These are phyloP conservation scores for Leptinotarsa lineolata DNA, from an alignment of 1,140 invertebrate species.

Conservation along the genomic window DNA sequence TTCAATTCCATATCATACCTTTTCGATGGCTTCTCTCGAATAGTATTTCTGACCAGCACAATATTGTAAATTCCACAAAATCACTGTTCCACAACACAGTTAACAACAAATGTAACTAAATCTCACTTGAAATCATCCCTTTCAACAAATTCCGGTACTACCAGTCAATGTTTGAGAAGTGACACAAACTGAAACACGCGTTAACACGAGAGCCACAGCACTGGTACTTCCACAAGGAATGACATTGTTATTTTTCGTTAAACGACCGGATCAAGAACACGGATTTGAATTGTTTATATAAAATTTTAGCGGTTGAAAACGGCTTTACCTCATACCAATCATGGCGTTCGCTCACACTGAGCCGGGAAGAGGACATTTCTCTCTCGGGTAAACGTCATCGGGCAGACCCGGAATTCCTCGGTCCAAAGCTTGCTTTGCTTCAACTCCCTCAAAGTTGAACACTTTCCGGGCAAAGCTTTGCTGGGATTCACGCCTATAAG, in stretches of 20 bases:
- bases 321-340: neutral
- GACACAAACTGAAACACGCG: too few relatives aligned
- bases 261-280: neutral
- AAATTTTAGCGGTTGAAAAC: neutral
- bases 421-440: neutral
- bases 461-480: neutral
- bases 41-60: too few relatives aligned
- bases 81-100: too few relatives aligned
- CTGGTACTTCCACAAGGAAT: neutral
- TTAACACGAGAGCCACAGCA: neutral
- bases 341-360: neutral
- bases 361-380: conserved; percentile 7
- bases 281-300: neutral
- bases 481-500: neutral
- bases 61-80: too few relatives aligned
- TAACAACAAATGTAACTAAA: too few relatives aligned
- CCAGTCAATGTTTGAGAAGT: too few relatives aligned
- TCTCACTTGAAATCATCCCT: too few relatives aligned
- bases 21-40: too few relatives aligned
- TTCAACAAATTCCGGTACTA: too few relatives aligned
- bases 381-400: neutral
- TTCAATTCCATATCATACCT: too few relatives aligned
- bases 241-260: neutral
- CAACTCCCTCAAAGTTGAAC: neutral
- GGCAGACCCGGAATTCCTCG: conserved; percentile 7